phyloP scores from a whole-genome alignment of 2,113 vertebrate species.

The Caranx ignobilis region DNA sequence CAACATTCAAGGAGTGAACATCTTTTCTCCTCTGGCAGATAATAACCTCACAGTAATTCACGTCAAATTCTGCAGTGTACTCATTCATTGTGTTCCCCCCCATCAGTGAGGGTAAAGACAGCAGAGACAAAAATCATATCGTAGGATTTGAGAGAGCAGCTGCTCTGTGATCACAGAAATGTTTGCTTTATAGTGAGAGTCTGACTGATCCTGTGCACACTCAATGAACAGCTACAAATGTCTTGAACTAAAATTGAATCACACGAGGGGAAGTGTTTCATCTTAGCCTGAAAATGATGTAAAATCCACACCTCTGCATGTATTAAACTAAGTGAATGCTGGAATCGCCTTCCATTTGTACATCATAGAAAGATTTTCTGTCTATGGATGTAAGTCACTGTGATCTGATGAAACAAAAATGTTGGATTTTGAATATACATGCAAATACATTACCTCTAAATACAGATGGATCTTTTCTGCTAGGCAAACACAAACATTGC shows the following conservation, averaged over 20 bases:
- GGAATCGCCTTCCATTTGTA: not conserved
- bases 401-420: not conserved
- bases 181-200: conserved; percentile 36
- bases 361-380: not conserved
- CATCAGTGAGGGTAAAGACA: conserved; percentile 25
- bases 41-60: conserved; percentile 39
- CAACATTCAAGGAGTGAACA: conserved; percentile 9
- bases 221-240: not conserved
- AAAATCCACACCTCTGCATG: not conserved
- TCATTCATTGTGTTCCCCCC: conserved; percentile 30
- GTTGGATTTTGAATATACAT: not conserved
- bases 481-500: not conserved
- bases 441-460: not conserved
- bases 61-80: conserved; percentile 14
- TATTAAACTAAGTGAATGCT: not conserved
- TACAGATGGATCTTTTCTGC: not conserved
- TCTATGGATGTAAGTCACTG: not conserved
- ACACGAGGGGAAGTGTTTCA: not conserved
- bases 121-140: conserved; percentile 26
- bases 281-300: not conserved
- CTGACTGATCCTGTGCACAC: not conserved
- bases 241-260: not conserved
- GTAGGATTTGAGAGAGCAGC: conserved; percentile 37
- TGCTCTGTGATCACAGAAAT: conserved; percentile 28
- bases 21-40: conserved; percentile 23